These are phyloP conservation scores for Drosophila azteca DNA, from an alignment of 1,140 invertebrate species.

Conservation along the genomic window DNA sequence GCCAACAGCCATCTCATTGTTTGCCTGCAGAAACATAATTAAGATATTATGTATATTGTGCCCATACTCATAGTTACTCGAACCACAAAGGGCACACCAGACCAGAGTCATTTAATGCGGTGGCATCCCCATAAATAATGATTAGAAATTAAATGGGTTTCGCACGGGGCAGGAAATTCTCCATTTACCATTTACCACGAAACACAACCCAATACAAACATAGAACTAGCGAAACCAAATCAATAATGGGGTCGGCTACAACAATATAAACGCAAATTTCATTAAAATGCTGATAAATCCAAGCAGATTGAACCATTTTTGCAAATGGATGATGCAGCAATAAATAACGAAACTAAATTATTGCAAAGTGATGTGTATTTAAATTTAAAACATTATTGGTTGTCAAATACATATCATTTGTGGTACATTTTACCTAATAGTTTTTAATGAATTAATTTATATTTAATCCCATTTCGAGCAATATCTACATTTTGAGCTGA, in stretches of 20 bases:
- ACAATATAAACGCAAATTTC: constrained; percentile 13
- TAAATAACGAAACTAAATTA: too few species aligned
- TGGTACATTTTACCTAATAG: too few species aligned
- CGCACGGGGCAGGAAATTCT: constrained; percentile 23
- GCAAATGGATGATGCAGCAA: too few species aligned
- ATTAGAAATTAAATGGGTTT: constrained; percentile 70
- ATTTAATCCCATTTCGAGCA: too few species aligned
- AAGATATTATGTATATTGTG: constrained; percentile 56
- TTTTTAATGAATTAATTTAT: too few species aligned
- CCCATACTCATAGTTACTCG: constrained; percentile 6
- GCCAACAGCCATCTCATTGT: constrained; percentile 36
- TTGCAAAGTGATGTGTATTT: too few species aligned
- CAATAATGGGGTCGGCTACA: neutral
- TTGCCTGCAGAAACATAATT: constrained; percentile 59
- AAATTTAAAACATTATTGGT: too few species aligned
- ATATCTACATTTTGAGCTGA: too few species aligned
- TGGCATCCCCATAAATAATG: constrained; percentile 63
- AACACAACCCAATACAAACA: neutral
- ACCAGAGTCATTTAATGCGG: constrained; percentile 17
- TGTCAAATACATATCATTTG: too few species aligned
- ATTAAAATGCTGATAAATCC: constrained; percentile 26
- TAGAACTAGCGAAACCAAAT: constrained; percentile 30
- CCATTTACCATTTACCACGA: constrained; percentile 1
- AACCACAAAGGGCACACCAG: constrained; percentile 17
- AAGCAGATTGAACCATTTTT: too few species aligned